Evolutionary conservation across 2,888 invertebrate species (phyloP).

Genomic region (Octodonta nipae): DNA sequence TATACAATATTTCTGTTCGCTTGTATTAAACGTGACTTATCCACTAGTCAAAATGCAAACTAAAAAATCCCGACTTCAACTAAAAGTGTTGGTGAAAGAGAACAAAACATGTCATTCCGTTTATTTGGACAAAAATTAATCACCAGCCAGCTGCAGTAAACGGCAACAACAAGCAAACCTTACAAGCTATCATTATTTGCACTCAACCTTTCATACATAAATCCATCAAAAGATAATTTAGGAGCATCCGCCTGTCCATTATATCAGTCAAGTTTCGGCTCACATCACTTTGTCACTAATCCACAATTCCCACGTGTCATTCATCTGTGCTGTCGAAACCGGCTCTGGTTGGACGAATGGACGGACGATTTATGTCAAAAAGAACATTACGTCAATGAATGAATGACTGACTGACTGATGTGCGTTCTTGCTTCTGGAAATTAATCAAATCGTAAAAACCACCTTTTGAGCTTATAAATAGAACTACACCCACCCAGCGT

Average conservation of each 20-base stretch:
- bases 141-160: slow-evolving; percentile 2
- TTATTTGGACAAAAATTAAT: slow-evolving; percentile 1
- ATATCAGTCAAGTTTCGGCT: slow-evolving; percentile 17
- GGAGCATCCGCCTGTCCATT: slow-evolving; percentile 15
- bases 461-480: too few species aligned
- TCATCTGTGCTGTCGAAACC: slow-evolving; percentile 9
- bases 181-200: slow-evolving; percentile 19
- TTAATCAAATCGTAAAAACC: too few species aligned
- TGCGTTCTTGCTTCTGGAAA: slow-evolving; percentile 10
- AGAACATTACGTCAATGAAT: slow-evolving; percentile 11
- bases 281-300: slow-evolving; percentile 17
- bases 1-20: too few species aligned
- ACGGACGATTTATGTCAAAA: slow-evolving; percentile 12
- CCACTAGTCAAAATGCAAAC: too few species aligned
- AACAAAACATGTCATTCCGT: slow-evolving; percentile 1
- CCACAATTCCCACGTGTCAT: slow-evolving; percentile 13
- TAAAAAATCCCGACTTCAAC: too few species aligned
- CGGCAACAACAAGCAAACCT: slow-evolving; percentile 9
- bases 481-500: too few species aligned
- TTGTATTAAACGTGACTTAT: too few species aligned
- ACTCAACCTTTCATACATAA: slow-evolving; percentile 19
- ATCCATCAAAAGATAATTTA: slow-evolving; percentile 19
- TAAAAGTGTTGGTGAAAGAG: too few species aligned
- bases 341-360: slow-evolving; percentile 3
- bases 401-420: too few species aligned